A percentile compares a stretch with the other conserved stretches of the same genome.
Conservation (phyloP, 2,797 vertebrate species). For the Intellagama lesueurii region DNA sequence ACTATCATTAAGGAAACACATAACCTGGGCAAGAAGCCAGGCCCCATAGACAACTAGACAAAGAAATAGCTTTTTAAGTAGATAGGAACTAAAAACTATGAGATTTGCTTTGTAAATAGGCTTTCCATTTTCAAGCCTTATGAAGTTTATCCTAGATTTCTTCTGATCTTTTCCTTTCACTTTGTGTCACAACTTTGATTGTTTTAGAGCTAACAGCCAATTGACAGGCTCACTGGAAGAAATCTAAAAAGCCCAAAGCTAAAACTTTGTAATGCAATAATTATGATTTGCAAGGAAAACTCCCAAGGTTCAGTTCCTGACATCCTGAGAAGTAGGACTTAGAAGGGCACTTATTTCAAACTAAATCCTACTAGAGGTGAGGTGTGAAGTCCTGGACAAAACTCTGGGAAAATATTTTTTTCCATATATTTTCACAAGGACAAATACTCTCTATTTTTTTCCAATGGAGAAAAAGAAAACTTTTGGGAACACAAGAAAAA, state of each 20-base stretch:
- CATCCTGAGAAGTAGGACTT: not conserved
- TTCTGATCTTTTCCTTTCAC: not conserved
- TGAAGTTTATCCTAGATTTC: not conserved
- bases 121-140: slow-evolving; percentile 10
- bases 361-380: not conserved
- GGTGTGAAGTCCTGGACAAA: no score
- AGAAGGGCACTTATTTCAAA: not conserved
- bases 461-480: no score
- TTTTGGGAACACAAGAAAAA: no score
- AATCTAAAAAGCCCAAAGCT: not conserved
- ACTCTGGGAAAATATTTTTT: no score
- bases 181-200: not conserved
- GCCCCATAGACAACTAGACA: slow-evolving; percentile 11
- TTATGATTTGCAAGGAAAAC: not conserved
- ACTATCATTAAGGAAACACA: slow-evolving; percentile 33
- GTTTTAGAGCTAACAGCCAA: not conserved
- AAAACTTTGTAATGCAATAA: not conserved
- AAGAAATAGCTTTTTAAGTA: slow-evolving; percentile 27
- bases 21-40: slow-evolving; percentile 28
- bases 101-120: slow-evolving; percentile 1
- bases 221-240: not conserved
- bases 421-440: no score
- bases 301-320: not conserved
- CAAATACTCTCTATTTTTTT: no score
- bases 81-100: slow-evolving; percentile 5